Conservation (phyloP, 2,888 invertebrate genomes). For the Pristionchus entomophagus region DNA sequence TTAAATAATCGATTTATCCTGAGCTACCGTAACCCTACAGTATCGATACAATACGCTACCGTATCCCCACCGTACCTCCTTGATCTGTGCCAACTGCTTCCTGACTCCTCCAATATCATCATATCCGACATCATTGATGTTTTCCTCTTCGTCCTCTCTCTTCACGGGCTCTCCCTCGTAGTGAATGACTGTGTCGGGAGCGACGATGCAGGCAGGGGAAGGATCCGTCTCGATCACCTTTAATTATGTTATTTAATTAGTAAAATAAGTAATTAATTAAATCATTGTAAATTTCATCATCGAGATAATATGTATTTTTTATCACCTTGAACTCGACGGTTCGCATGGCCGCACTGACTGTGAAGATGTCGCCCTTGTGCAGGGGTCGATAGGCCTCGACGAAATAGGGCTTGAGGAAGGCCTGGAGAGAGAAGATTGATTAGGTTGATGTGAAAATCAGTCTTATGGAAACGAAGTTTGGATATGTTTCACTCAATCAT, state of each 20-base stretch:
- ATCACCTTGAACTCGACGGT: conserved; percentile 98
- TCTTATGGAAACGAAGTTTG: too few species aligned
- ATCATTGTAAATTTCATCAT: too few species aligned
- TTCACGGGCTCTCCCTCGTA: conserved; percentile 99
- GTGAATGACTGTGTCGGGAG: conserved; percentile 98
- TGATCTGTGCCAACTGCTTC: conserved; percentile 98
- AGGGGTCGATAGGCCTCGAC: conserved; percentile 98
- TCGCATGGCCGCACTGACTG: conserved; percentile 97
- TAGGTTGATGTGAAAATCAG: too few species aligned
- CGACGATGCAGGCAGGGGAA: conserved; percentile 97
- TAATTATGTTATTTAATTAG: too few species aligned
- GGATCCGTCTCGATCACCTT: conserved; percentile 98
- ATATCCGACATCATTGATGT: conserved; percentile 97
- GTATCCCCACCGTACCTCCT: conserved; percentile 83
- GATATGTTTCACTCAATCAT: too few species aligned
- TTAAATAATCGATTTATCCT: neutral
- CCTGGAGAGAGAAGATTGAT: conserved; percentile 78
- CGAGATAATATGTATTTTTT: too few species aligned
- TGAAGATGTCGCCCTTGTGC: conserved; percentile 94
- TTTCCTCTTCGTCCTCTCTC: conserved; percentile 98
- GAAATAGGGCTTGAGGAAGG: conserved; percentile 98
- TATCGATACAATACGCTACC: too few species aligned
- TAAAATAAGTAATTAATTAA: too few species aligned
- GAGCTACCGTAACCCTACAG: too few species aligned
- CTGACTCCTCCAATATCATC: conserved; percentile 99